Conservation (phyloP, 2,113 vertebrate genomes). For the Tragelaphus strepsiceros region DNA sequence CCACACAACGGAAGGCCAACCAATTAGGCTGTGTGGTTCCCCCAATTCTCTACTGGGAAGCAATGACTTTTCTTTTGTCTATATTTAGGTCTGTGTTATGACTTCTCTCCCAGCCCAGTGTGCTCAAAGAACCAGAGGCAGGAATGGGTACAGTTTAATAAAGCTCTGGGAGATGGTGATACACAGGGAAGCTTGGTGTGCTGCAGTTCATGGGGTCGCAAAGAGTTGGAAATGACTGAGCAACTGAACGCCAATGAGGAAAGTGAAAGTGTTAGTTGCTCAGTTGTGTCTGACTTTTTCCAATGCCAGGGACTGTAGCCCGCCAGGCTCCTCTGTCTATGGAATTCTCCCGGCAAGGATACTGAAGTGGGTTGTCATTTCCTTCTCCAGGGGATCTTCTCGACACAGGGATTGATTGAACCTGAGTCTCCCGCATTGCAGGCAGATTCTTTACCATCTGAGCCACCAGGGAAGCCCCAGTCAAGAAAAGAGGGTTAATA, state of each 20-base stretch:
- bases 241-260: rapidly evolving
- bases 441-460: not conserved
- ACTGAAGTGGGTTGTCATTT: not conserved
- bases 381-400: not conserved
- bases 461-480: not conserved
- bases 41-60: not conserved
- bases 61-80: not conserved
- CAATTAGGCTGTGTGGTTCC: not conserved
- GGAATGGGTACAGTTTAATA: no score
- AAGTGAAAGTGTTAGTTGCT: not conserved
- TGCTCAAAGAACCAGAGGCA: not conserved
- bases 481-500: not conserved
- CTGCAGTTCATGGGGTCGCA: not conserved
- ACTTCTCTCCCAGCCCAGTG: not conserved
- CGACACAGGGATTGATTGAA: not conserved
- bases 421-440: not conserved
- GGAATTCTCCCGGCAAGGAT: not conserved
- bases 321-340: not conserved
- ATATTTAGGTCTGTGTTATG: not conserved
- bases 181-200: not conserved
- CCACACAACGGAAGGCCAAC: rapidly evolving
- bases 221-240: not conserved
- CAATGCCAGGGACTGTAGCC: not conserved
- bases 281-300: not conserved
- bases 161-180: not conserved